phyloP scores from a whole-genome alignment of 2,113 vertebrate species.

The Thryonomys swinderianus region DNA sequence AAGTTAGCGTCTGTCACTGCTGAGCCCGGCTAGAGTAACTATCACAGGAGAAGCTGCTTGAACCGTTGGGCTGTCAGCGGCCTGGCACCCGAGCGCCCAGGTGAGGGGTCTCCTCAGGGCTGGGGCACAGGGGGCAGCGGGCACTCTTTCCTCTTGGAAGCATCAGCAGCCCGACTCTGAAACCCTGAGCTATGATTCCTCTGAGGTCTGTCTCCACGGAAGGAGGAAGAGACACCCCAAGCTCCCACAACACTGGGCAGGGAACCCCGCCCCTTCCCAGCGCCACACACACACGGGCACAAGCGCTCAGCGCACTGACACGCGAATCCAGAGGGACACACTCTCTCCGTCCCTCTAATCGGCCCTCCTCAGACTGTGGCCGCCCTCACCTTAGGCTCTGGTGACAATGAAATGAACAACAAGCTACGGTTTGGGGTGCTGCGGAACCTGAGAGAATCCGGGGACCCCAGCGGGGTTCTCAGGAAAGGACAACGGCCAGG shows the following conservation, averaged over 20 bases:
- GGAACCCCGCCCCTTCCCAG: not conserved
- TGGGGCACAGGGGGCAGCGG: not conserved
- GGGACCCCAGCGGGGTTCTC: not conserved
- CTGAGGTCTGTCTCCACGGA: not conserved
- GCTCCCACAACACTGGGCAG: not conserved
- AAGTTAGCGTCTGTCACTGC: not conserved
- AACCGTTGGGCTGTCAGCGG: not conserved
- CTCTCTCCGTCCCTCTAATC: not conserved
- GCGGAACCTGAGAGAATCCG: not conserved
- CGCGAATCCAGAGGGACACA: not conserved
- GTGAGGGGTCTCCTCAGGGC: not conserved
- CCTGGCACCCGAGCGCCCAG: not conserved
- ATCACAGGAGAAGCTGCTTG: not conserved
- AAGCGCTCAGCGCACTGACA: not conserved
- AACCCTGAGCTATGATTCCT: not conserved
- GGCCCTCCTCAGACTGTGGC: not conserved
- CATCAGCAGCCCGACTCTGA: not conserved
- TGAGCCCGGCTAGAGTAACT: not conserved
- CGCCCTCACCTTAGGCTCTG: not conserved
- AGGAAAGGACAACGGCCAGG: not conserved
- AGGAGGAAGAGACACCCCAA: not conserved
- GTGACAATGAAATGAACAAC: not conserved
- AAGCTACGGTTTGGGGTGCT: not conserved
- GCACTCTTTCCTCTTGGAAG: not conserved
- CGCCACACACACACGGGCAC: not conserved